Evolutionary conservation across 1,140 invertebrate species (phyloP), one percentile per base, ranked within the genome.

Genomic region (Hylyphantes graminicola): DNA sequence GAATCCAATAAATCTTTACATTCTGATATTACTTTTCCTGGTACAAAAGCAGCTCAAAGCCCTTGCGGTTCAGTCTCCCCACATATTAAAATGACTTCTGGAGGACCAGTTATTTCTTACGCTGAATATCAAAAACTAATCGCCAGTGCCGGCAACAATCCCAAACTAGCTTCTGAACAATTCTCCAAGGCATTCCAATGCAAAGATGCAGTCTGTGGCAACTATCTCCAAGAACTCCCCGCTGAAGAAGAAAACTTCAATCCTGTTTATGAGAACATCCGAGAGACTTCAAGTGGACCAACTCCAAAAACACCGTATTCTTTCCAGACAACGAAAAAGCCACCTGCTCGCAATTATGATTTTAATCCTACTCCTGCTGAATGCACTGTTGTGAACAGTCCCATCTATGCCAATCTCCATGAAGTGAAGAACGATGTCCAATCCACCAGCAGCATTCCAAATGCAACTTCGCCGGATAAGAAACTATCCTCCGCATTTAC

Each of bases 401-500:
- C 80, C 11, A 83, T 83, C 50, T 83, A 83, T 83, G 80, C 80
- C 6, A 83, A 83, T 48, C 50, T 83, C 13, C 80, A 83, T 65
- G 80, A 83, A 67, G 80, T 83, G 11, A 74, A 83, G 55, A 83
- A 83, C 63, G 54, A 19, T 65, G 11, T 6, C 65, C 50, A 54
- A 55, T 8, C 17, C 15, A n/a, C 19, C 57, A 10, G 35, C 12
- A 11, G 7, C 13, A 70, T 51, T 15, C n/a, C 7, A 63, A 81
- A 61, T 63, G 10, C 51, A 48, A n/a, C 54, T 19, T 57, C 12
- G 12, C 57, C 59, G 19, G 59, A 76, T 51, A 76, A 61, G 19
- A 35, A 12, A 67, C 11, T 35, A 21, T 11, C 64, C 3, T 21
- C 15, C 15, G 4, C 11, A 15, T 35, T 35, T 35, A 55, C n/a